phyloP scores from a whole-genome alignment of 23 tunicate genomes.

The Clavelina lepadiformis region DNA sequence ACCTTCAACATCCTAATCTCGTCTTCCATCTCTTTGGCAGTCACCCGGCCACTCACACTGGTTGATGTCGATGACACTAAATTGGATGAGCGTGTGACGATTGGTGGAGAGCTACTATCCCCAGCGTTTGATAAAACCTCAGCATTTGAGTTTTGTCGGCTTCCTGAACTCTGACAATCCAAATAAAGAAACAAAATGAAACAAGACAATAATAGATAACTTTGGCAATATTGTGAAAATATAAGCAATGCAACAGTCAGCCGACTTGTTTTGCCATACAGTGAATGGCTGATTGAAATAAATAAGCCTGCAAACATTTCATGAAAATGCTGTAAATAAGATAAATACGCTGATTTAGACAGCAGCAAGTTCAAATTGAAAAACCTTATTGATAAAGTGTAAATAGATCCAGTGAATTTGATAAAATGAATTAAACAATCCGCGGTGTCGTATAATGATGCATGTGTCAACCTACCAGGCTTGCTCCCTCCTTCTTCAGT shows the following conservation, averaged over 20 bases:
- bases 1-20: conserved; percentile 52
- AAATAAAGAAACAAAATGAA: too few relatives aligned
- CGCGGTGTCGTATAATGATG: too few relatives aligned
- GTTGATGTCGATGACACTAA: conserved; percentile 17
- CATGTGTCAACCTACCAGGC: too few relatives aligned
- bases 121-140: neutral
- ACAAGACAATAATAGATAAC: too few relatives aligned
- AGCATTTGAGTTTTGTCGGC: conserved; percentile 5
- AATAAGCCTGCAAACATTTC: too few relatives aligned
- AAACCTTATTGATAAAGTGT: neutral
- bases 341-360: neutral
- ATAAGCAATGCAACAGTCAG: too few relatives aligned
- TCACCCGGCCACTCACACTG: conserved; percentile 22
- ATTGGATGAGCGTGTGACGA: conserved; percentile 24
- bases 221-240: too few relatives aligned
- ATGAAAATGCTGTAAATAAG: too few relatives aligned
- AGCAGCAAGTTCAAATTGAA: neutral
- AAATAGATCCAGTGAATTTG: neutral
- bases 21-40: conserved; percentile 64
- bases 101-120: conserved; percentile 12
- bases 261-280: too few relatives aligned
- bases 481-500: conserved; percentile 2
- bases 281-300: too few relatives aligned
- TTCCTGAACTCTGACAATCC: conserved; percentile 4
- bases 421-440: too few relatives aligned